Base-by-base conservation (phyloP, 2,888 invertebrate species). In the Acleris holmiana region DNA sequence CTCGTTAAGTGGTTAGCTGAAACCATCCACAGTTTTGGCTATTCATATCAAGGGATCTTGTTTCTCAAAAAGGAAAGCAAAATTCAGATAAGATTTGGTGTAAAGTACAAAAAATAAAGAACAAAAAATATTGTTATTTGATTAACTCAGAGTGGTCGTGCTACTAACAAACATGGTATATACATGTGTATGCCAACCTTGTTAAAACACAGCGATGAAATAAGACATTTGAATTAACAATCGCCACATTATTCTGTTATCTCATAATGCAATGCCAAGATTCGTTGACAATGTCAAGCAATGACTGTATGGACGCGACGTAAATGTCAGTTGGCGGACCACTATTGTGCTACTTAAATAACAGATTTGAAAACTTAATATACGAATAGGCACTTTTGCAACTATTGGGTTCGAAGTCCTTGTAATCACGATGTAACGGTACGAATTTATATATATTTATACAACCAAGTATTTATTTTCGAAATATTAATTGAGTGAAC, bases 1-100 rank as follows among this genome's bases (percentile, higher is more conserved):
- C 93, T 80, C 68, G 89, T 85, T 62, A 83, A 78, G 83, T 93
- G 93, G 83, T 91, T 93, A 61, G 85, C 94, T 94, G 88, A 81
- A 93, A 93, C 72, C 74, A 73, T 73, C 73, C 70, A 77, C 68
- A 74, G 69, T 72, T 68, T 75, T 66, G 63, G 57, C 49, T 50
- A 50, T 35, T 65, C 54, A 49, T 57, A 25, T 57, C 47, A 13
- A 47, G 8, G 25, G 23, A 53, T 53, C 5, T 19, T 46, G 25
- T 13, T 23, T 23, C 10, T 8, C 40, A 8, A 47, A n/a, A n/a
- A n/a, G n/a, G 40, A 40, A 40, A 25, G n/a, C n/a, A 25, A 18
- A 25, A 46, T 35, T 8, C n/a, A n/a, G 15, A 69, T 29, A 29
- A 65, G 67, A 61, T 65, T 59, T 71, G 71, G 68, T 66, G 64